Evolutionary conservation across 2,888 invertebrate species (phyloP).

Genomic region (Drosophila merina): DNA sequence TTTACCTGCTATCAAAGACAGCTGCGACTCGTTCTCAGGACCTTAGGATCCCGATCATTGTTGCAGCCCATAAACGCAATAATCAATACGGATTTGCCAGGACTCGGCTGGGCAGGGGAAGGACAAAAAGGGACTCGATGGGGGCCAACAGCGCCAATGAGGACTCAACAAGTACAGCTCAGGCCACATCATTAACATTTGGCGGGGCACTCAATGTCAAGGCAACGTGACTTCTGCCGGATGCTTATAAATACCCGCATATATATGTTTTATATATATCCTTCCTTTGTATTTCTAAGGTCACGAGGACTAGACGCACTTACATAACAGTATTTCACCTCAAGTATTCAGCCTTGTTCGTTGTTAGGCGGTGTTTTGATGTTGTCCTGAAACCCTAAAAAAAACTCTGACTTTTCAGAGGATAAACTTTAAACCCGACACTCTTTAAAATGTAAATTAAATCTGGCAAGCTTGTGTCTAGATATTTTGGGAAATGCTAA

Average conservation of each 20-base stretch:
- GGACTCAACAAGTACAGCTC: slow-evolving; percentile 71
- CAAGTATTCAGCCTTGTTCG: neutral
- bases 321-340: neutral
- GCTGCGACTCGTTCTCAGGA: slow-evolving; percentile 54
- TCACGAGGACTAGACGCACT: slow-evolving; percentile 27
- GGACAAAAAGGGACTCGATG: too few species aligned
- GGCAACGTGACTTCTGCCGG: slow-evolving; percentile 41
- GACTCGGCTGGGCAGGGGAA: neutral
- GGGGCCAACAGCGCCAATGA: slow-evolving; percentile 5
- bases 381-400: neutral
- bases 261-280: slow-evolving; percentile 9
- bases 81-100: slow-evolving; percentile 70
- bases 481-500: slow-evolving; percentile 66
- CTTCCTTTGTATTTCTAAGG: slow-evolving; percentile 21
- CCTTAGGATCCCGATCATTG: slow-evolving; percentile 17
- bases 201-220: slow-evolving; percentile 59
- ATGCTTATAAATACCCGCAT: slow-evolving; percentile 9
- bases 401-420: neutral
- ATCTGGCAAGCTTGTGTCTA: neutral
- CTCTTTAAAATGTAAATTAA: slow-evolving; percentile 4
- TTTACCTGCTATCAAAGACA: slow-evolving; percentile 77
- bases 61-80: slow-evolving; percentile 58
- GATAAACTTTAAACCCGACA: slow-evolving; percentile 6
- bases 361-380: neutral
- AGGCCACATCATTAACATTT: slow-evolving; percentile 73